phyloP scores from a whole-genome alignment of 2,113 vertebrate species.

The Misgurnus anguillicaudatus region DNA sequence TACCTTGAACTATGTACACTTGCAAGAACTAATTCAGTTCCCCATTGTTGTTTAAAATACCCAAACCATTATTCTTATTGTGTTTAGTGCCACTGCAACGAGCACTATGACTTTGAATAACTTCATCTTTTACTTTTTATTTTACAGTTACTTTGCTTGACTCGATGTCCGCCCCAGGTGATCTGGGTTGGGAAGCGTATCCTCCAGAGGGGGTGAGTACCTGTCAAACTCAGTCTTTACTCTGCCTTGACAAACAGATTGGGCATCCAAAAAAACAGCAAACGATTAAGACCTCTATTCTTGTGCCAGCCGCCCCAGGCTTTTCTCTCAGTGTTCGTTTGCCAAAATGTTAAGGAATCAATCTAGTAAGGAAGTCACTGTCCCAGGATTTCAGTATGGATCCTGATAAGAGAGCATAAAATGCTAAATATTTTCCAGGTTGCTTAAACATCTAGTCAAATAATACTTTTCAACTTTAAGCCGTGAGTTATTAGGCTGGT shows the following conservation, averaged over 20 bases:
- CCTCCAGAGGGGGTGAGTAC: conserved; percentile 69
- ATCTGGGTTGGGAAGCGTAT: conserved; percentile 70
- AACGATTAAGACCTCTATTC: background rate
- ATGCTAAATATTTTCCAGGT: too few relatives aligned
- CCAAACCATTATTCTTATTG: background rate
- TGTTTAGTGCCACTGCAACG: too few relatives aligned
- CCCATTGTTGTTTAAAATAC: background rate
- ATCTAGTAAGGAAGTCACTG: background rate
- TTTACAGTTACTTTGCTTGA: conserved; percentile 66
- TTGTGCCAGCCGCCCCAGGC: background rate
- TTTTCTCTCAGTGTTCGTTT: background rate
- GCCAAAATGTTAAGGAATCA: background rate
- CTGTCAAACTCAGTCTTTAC: conserved; percentile 4
- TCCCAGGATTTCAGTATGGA: background rate
- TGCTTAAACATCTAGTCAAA: too few relatives aligned
- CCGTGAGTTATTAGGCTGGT: too few relatives aligned
- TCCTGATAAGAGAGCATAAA: background rate
- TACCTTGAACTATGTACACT: too few relatives aligned
- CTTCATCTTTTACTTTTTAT: background rate
- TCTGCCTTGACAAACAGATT: background rate
- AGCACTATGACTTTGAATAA: background rate
- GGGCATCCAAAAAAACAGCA: background rate
- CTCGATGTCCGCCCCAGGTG: conserved; percentile 67
- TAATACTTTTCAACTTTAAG: too few relatives aligned
- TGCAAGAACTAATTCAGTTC: too few relatives aligned